Evolutionary conservation across 2,888 invertebrate genomes (phyloP), one percentile per base, ranked within the genome.

Genomic region (Tenodera sinensis): DNA sequence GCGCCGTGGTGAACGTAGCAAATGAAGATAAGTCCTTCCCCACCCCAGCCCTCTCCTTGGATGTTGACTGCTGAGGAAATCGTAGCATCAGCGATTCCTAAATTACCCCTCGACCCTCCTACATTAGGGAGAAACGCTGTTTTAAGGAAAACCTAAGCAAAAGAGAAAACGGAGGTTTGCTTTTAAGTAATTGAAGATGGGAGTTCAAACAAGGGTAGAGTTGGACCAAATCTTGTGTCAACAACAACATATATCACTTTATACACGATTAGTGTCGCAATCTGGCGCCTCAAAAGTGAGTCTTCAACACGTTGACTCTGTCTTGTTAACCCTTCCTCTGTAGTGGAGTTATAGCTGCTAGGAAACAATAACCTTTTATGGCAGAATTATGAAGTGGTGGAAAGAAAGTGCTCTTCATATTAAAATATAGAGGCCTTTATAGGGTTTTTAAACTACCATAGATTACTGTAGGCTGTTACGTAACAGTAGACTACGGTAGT

Each of bases 21-120:
- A 86, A 86, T 86, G 86, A 86, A 88, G 88, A 84, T 42, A 30
- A 88, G 84, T 83, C 88, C 85, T 71, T 3, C 54, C 25, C 54
- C 25, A n/a, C n/a, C n/a, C n/a, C n/a, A 1, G 0, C 54, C 54
- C 54, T 54, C 20, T 71, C 2, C 54, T 71, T 42, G 25, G 54
- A 71, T 89, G 89, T 89, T 89, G 89, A 89, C 89, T 89, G 88
- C 87, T 88, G 83, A 83, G 89, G 54, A 88, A 88, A 88, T 86
- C 88, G 86, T 88, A 30, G 89, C 84, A 86, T 89, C 89, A 89
- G 89, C 89, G 88, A 88, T 88, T 89, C 88, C 82, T 85, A 88
- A 89, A 88, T 85, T 88, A 88, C 89, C 89, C 54, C 89, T 85
- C 42, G 34, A 87, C 12, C n/a, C 27, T 28, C 87, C 42, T 27